phyloP scores from a whole-genome alignment of 2,888 invertebrate genomes.

The Hypena proboscidalis region DNA sequence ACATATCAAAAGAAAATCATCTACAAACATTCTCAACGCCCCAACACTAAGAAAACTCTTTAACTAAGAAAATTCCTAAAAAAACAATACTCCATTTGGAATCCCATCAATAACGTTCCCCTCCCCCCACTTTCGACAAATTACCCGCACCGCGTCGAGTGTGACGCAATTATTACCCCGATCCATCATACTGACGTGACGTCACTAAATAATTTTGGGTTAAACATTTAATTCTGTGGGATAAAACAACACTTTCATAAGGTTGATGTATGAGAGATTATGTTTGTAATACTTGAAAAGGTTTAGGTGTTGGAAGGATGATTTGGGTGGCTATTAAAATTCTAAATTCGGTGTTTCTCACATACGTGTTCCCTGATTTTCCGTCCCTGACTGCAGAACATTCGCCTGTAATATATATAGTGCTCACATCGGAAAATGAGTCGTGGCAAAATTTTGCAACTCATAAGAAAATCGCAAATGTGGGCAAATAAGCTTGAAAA shows the following conservation, averaged over 20 bases:
- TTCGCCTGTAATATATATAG: no score
- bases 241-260: conserved; percentile 44
- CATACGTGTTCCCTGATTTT: no score
- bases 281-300: no score
- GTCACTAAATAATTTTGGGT: conserved; percentile 80
- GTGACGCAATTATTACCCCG: conserved; percentile 78
- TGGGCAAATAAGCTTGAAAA: no score
- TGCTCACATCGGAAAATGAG: no score
- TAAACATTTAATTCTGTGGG: conserved; percentile 48
- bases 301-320: no score
- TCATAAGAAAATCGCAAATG: no score
- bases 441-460: no score
- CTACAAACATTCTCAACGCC: background rate
- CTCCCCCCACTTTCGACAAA: conserved; percentile 57
- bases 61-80: conserved; percentile 12
- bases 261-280: conserved; percentile 39
- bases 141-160: conserved; percentile 65
- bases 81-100: conserved; percentile 53
- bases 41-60: background rate
- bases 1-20: no score
- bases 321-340: no score
- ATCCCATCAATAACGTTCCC: conserved; percentile 67
- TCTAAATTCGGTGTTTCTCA: no score
- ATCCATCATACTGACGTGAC: conserved; percentile 81
- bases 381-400: no score